Percentiles rank a stretch among this genome's conserved stretches.
Conservation (phyloP, 2,797 vertebrate species). For the Mormyrops attenuatus region DNA sequence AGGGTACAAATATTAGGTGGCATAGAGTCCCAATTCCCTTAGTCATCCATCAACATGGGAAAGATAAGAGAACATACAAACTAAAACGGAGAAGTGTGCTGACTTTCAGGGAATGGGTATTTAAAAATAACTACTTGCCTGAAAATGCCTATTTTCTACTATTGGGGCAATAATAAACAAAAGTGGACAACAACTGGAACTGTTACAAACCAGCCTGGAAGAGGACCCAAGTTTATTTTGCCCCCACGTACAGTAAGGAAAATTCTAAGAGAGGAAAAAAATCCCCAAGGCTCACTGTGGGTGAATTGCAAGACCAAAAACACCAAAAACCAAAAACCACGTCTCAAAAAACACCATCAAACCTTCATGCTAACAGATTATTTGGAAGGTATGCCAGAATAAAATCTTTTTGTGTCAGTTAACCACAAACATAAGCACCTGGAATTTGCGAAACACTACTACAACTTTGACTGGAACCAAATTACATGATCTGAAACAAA, state of each 20-base stretch:
- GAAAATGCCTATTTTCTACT: neutral
- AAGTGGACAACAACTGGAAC: neutral
- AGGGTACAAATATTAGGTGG: neutral
- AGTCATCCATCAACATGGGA: neutral
- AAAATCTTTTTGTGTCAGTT: neutral
- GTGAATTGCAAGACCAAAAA: neutral
- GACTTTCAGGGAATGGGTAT: neutral
- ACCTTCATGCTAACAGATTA: neutral
- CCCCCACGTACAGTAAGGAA: neutral
- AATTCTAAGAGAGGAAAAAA: neutral
- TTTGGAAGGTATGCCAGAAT: neutral
- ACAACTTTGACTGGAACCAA: neutral
- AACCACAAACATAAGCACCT: neutral
- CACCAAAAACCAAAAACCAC: neutral
- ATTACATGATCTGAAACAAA: neutral
- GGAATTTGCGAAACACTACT: neutral
- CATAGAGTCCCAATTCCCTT: neutral
- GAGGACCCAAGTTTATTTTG: neutral
- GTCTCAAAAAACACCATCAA: neutral
- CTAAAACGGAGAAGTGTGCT: neutral
- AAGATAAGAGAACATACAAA: neutral
- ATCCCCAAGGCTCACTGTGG: neutral
- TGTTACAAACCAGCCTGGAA: neutral
- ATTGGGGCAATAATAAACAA: neutral
- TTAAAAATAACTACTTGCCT: neutral